Conservation (phyloP, 2,888 invertebrate species). For the Lampropteryx suffumata region DNA sequence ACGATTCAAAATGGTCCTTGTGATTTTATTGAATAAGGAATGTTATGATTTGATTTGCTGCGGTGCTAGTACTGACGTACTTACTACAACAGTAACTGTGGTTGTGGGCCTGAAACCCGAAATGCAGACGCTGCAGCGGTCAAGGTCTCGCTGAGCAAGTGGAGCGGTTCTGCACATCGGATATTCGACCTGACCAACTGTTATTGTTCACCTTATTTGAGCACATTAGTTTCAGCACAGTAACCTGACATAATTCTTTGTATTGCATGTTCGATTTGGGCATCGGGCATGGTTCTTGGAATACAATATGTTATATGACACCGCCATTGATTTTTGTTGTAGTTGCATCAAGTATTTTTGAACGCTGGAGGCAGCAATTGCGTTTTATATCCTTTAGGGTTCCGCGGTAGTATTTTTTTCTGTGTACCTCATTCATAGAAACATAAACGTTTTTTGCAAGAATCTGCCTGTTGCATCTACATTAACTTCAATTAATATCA, state of each 20-base stretch:
- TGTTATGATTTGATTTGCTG: constrained; percentile 3
- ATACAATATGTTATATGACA: constrained; percentile 4
- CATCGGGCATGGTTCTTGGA: constrained; percentile 18
- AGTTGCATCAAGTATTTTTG: neutral
- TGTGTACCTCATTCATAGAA: too few species aligned
- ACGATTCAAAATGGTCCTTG: too few species aligned
- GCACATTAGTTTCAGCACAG: constrained; percentile 33
- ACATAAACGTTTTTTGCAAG: too few species aligned
- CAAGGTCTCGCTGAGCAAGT: constrained; percentile 68
- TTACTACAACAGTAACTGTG: constrained; percentile 25
- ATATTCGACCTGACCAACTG: constrained; percentile 52
- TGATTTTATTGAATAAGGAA: too few species aligned
- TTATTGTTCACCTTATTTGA: constrained; percentile 48
- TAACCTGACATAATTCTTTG: constrained; percentile 31
- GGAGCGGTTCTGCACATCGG: constrained; percentile 52
- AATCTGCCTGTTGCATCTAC: too few species aligned
- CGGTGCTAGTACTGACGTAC: constrained; percentile 41
- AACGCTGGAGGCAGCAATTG: neutral
- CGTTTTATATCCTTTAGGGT: neutral
- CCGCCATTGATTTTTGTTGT: constrained; percentile 12
- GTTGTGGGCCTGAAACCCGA: constrained; percentile 37
- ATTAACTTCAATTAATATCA: too few species aligned
- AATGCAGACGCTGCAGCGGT: constrained; percentile 60
- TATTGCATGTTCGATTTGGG: constrained; percentile 12
- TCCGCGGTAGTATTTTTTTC: too few species aligned